Percentiles rank a stretch among this genome's conserved stretches.
Evolutionary conservation across 2,888 invertebrate species (phyloP).

Genomic region (Choreutis nemorana): DNA sequence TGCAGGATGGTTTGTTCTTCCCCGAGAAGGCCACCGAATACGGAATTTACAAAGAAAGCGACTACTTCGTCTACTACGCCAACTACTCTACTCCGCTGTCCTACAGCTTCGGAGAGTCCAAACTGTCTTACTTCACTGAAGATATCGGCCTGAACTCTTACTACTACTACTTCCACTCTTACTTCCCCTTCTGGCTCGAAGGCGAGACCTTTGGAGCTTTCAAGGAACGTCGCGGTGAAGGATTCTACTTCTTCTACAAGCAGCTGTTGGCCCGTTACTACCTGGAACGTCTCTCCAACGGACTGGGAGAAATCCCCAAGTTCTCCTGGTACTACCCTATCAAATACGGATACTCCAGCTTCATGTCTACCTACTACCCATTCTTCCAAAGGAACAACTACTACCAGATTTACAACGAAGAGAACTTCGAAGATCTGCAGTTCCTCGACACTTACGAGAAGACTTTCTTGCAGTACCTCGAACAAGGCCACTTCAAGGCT

Average conservation of each 20-base stretch:
- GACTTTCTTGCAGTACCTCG: constrained; percentile 36
- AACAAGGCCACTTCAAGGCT: constrained; percentile 55
- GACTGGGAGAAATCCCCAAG: constrained; percentile 66
- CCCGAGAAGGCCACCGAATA: constrained; percentile 30
- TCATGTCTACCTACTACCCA: constrained; percentile 44
- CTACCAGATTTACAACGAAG: constrained; percentile 54
- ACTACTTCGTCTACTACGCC: constrained; percentile 56
- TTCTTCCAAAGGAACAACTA: constrained; percentile 57
- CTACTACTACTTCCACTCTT: constrained; percentile 71
- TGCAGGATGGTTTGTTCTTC: constrained; percentile 30
- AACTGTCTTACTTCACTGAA: constrained; percentile 73
- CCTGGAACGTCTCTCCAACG: constrained; percentile 72
- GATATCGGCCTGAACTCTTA: constrained; percentile 73
- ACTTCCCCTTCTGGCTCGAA: constrained; percentile 71
- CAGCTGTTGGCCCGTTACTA: constrained; percentile 75
- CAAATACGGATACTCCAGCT: constrained; percentile 54
- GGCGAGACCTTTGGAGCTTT: constrained; percentile 48
- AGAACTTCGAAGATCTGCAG: constrained; percentile 22
- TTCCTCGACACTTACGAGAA: constrained; percentile 60
- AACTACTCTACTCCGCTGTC: constrained; percentile 65
- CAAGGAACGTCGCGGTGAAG: constrained; percentile 70
- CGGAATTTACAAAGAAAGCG: constrained; percentile 42
- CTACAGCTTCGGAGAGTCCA: constrained; percentile 65
- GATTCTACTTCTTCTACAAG: constrained; percentile 71
- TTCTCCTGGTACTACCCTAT: constrained; percentile 45